A percentile compares a stretch with the other conserved stretches of the same genome.
Conservation (phyloP, 37 sponge, comb jelly and placozoan species). For the Beroe ovata region DNA sequence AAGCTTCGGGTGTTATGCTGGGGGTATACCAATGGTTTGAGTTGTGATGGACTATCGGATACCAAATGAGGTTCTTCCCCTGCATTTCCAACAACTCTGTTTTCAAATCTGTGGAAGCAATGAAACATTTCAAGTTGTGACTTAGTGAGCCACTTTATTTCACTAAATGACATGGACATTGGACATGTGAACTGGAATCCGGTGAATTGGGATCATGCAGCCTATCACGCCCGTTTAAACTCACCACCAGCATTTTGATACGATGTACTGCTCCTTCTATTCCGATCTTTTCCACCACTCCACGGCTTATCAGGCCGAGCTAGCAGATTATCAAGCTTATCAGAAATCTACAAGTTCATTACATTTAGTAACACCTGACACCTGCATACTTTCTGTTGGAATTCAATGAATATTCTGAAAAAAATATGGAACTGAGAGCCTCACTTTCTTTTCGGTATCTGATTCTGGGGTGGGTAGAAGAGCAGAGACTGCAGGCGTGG, state of each 20-base stretch:
- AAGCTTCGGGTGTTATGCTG: slow-evolving; percentile 45
- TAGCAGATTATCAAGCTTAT: not conserved
- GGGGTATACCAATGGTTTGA: slow-evolving; percentile 59
- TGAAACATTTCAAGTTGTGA: no score
- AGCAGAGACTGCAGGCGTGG: slow-evolving; percentile 13
- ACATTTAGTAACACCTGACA: no score
- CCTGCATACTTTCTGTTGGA: no score
- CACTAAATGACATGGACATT: no score
- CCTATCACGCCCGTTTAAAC: not conserved
- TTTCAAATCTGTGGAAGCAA: slow-evolving; percentile 13
- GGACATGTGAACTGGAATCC: no score
- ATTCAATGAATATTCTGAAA: no score
- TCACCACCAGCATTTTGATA: not conserved
- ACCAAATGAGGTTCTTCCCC: slow-evolving; percentile 39
- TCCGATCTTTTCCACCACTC: not conserved
- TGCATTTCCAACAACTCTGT: slow-evolving; percentile 40
- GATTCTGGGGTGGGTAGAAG: slow-evolving; percentile 24
- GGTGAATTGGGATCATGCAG: not conserved
- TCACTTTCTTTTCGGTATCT: slow-evolving; percentile 29
- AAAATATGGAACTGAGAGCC: no score
- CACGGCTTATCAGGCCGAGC: slow-evolving; percentile 9
- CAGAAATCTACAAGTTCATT: no score
- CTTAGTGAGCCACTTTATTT: no score
- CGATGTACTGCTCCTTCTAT: not conserved
- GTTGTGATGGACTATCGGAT: slow-evolving; percentile 37